phyloP scores from a whole-genome alignment of 2,888 invertebrate genomes.

The Aleiodes alternator region DNA sequence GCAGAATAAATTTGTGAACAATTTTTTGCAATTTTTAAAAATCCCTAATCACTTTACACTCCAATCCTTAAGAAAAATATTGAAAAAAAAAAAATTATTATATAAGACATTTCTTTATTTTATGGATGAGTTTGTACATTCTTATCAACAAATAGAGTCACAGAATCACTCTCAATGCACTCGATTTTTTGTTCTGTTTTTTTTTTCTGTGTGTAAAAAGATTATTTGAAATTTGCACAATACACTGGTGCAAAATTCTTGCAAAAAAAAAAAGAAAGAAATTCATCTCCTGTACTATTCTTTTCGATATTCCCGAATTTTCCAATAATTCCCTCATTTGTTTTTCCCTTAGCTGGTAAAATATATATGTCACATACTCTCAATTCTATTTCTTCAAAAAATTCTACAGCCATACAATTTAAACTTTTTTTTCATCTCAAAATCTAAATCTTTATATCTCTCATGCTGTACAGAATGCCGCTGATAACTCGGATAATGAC shows the following conservation, averaged over 20 bases:
- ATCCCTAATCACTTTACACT: constrained; percentile 51
- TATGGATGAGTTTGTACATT: constrained; percentile 70
- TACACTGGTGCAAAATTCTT: constrained; percentile 29
- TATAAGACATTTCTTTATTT: constrained; percentile 63
- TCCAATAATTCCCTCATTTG: background rate
- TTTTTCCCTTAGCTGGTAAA: constrained; percentile 23
- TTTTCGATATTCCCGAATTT: background rate
- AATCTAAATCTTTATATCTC: constrained; percentile 25
- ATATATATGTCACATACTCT: constrained; percentile 35
- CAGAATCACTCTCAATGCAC: constrained; percentile 57
- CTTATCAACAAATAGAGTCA: constrained; percentile 65
- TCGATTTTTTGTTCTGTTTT: constrained; percentile 42
- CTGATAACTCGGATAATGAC: constrained; percentile 24
- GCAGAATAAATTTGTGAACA: constrained; percentile 58
- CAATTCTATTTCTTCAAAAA: constrained; percentile 3
- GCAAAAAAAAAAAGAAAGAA: constrained; percentile 13
- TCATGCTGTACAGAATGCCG: constrained; percentile 39
- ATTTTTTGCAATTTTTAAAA: constrained; percentile 68
- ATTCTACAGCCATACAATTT: constrained; percentile 21
- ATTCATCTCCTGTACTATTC: constrained; percentile 39
- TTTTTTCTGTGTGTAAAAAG: constrained; percentile 45
- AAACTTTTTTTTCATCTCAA: constrained; percentile 7
- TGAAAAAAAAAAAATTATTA: constrained; percentile 26
- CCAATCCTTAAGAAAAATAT: constrained; percentile 6
- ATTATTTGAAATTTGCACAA: constrained; percentile 45